These are phyloP conservation scores for Tortrix viridana DNA, from an alignment of 2,888 invertebrate species.

Conservation along the genomic window DNA sequence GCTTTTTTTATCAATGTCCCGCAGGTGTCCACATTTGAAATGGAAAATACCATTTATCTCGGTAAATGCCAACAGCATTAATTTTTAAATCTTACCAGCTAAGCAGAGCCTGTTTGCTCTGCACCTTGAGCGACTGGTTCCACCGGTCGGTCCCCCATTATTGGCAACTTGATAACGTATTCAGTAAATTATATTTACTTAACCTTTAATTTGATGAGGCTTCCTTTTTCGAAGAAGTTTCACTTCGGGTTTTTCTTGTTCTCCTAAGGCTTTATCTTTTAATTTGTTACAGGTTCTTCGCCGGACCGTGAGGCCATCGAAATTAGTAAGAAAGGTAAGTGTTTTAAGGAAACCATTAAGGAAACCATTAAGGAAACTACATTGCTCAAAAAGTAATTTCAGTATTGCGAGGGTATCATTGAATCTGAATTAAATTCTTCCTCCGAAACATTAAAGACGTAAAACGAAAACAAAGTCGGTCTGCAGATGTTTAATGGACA, in stretches of 20 bases:
- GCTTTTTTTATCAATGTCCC: constrained; percentile 11
- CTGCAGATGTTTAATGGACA: constrained; percentile 44
- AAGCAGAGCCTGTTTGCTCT: constrained; percentile 58
- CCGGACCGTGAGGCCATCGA: constrained; percentile 72
- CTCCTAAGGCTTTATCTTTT: constrained; percentile 17
- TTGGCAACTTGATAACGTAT: constrained; percentile 66
- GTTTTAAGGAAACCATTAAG: constrained; percentile 43
- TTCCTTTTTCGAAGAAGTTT: constrained; percentile 50
- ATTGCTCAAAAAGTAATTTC: constrained; percentile 5
- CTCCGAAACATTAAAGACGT: constrained; percentile 19
- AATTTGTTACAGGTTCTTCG: constrained; percentile 69
- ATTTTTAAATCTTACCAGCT: constrained; percentile 38
- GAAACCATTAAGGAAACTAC: constrained; percentile 26
- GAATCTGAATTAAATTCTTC: constrained; percentile 22
- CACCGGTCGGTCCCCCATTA: constrained; percentile 61
- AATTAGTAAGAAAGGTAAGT: constrained; percentile 75
- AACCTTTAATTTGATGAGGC: constrained; percentile 62
- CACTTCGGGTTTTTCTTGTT: constrained; percentile 30
- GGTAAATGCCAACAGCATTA: constrained; percentile 28
- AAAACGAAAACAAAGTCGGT: constrained; percentile 29
- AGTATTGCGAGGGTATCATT: neutral
- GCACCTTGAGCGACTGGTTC: constrained; percentile 51
- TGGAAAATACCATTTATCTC: constrained; percentile 24
- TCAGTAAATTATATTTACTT: constrained; percentile 65
- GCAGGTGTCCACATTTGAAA: constrained; percentile 23